phyloP scores from a whole-genome alignment of 2,797 vertebrate species.

The Myotis planiceps region DNA sequence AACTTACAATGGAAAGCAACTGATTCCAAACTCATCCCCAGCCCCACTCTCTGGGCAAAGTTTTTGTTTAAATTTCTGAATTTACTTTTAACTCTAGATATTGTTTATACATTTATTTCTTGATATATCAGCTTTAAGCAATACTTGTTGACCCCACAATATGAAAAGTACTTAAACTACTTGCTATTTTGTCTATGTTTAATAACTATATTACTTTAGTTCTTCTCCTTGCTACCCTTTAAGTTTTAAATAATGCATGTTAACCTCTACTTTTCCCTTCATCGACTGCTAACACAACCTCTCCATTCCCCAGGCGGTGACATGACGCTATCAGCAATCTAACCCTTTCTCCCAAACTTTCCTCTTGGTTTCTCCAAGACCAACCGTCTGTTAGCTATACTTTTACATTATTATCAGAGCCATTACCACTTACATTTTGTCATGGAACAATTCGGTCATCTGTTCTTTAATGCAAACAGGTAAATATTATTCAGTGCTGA shows the following conservation, averaged over 20 bases:
- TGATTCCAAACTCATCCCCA: neutral
- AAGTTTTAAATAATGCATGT: neutral
- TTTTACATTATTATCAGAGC: neutral
- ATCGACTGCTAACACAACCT: neutral
- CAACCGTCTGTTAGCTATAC: neutral
- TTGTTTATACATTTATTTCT: neutral
- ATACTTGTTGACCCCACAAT: neutral
- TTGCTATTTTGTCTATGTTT: neutral
- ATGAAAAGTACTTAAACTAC: neutral
- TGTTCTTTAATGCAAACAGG: neutral
- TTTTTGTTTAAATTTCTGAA: neutral
- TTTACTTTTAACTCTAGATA: neutral
- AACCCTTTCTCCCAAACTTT: neutral
- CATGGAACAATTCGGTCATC: neutral
- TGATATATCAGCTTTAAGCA: neutral
- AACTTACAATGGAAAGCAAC: neutral
- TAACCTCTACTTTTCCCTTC: neutral
- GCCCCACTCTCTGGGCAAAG: neutral
- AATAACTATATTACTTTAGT: neutral
- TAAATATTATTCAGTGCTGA: neutral
- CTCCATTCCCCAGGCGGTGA: neutral
- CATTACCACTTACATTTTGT: neutral
- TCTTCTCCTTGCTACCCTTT: neutral
- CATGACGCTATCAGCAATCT: accelerated
- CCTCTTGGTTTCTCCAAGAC: neutral